phyloP scores from a whole-genome alignment of 2,797 vertebrate species.

The Pseudopleuronectes americanus region DNA sequence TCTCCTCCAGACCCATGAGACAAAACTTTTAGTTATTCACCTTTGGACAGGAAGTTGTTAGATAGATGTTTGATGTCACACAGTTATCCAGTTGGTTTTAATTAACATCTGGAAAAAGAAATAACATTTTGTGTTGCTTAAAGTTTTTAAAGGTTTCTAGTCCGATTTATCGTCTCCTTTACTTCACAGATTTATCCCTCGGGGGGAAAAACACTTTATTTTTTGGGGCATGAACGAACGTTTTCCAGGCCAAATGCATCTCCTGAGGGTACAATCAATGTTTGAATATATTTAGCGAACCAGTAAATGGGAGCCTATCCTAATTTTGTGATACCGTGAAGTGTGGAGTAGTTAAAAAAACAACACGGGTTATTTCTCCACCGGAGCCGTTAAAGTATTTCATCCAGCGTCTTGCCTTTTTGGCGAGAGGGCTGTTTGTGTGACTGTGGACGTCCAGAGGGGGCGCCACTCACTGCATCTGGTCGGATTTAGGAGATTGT shows the following conservation, averaged over 20 bases:
- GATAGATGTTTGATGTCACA: too few relatives aligned
- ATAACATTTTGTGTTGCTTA: background rate
- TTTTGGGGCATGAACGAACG: constrained; percentile 27
- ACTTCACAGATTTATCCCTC: background rate
- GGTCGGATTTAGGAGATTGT: constrained; percentile 25
- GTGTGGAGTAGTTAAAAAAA: constrained; percentile 27
- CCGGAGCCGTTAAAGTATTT: constrained; percentile 31
- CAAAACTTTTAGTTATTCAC: too few relatives aligned
- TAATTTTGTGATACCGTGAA: constrained; percentile 19
- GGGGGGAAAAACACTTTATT: constrained; percentile 15
- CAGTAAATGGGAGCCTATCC: constrained; percentile 11
- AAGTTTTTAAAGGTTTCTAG: background rate
- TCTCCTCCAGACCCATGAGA: background rate
- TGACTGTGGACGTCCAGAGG: background rate
- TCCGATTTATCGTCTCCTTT: background rate
- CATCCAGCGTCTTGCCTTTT: constrained; percentile 21
- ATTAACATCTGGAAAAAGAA: background rate
- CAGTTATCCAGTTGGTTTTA: background rate
- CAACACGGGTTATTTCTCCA: constrained; percentile 32
- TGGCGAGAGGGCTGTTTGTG: constrained; percentile 16
- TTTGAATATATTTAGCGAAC: constrained; percentile 40
- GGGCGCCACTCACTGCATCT: too few relatives aligned
- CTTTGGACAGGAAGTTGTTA: too few relatives aligned
- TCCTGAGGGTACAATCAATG: constrained; percentile 39
- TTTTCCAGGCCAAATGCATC: constrained; percentile 30